Base-by-base conservation (phyloP, 2,797 vertebrate genomes). In the Gymnodraco acuticeps region DNA sequence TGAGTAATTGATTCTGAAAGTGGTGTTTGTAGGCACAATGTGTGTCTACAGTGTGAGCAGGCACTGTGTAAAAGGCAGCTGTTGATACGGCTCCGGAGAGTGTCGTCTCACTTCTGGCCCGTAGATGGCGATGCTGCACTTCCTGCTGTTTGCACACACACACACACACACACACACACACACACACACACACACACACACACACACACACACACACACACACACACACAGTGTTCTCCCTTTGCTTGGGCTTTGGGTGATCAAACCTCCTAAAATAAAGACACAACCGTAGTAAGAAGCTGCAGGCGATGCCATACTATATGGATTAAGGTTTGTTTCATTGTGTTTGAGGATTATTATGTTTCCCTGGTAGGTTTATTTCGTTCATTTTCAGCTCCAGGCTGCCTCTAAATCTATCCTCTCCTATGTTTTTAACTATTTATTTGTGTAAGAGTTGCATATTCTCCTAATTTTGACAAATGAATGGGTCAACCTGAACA, bases 111-210 rank as follows among this genome's bases (percentile, higher is more conserved):
- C 0, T 65, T 75, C 38, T 12, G 70, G 56, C 85, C 92, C 64
- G 74, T 78, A 93, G 93, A 93, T 93, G 93, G 92, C 75, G 86
- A 80, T 89, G 86, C 87, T 88, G 93, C 85, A 83, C 93, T 92
- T 88, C 69, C 56, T 61, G 73, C 52, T 3, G 16, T 4, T 23
- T 38, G 13, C 7, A 11, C 52, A 61, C 5, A 1, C 19, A 19
- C 61, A 27, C 23, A 27, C 23, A 27, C 3, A 27, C 27, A 27
- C 3, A 27, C 3, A 4, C 27, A 27, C 27, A 4, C 27, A 27
- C 27, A 27, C 27, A 4, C 27, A 27, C 27, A 4, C 27, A 27
- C 27, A 4, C 27, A 27, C 27, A 4, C 27, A 27, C 27, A 4
- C 27, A 4, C 27, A 4, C 27, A 27, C 27, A 4, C 27, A 27